Percentiles rank a stretch among this genome's conserved stretches.
These are phyloP conservation scores for Hyles lineata DNA, from an alignment of 2,888 invertebrate genomes.

Conservation along the genomic window DNA sequence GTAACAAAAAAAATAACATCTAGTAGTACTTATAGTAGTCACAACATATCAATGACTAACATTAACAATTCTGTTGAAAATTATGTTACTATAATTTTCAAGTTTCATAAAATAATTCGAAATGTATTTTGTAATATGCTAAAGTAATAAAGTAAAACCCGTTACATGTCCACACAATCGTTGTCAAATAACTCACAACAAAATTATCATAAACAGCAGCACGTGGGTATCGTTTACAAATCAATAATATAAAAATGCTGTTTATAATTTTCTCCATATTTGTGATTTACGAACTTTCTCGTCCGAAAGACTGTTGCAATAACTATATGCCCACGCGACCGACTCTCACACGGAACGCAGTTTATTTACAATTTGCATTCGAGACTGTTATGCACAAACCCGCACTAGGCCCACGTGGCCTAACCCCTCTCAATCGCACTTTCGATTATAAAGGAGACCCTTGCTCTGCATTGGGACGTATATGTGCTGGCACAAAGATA, in stretches of 20 bases:
- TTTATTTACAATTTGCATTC: not conserved
- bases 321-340: not conserved
- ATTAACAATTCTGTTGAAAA: too few relatives aligned
- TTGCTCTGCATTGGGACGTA: too few relatives aligned
- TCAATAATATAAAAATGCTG: not conserved
- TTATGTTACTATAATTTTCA: too few relatives aligned
- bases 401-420: too few relatives aligned
- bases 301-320: not conserved
- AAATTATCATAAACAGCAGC: not conserved
- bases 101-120: too few relatives aligned
- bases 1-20: too few relatives aligned
- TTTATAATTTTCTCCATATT: conserved; percentile 1
- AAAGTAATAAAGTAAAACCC: not conserved
- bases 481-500: too few relatives aligned
- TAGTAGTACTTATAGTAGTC: too few relatives aligned
- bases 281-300: conserved; percentile 18
- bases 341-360: not conserved
- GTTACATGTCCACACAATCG: not conserved
- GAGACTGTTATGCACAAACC: not conserved
- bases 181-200: not conserved
- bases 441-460: too few relatives aligned
- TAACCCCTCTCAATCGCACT: too few relatives aligned
- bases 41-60: too few relatives aligned
- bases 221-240: conserved; percentile 11
- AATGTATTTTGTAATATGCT: too few relatives aligned